These are phyloP conservation scores for Mola mola DNA, from an alignment of 2,113 vertebrate genomes.

Conservation along the genomic window DNA sequence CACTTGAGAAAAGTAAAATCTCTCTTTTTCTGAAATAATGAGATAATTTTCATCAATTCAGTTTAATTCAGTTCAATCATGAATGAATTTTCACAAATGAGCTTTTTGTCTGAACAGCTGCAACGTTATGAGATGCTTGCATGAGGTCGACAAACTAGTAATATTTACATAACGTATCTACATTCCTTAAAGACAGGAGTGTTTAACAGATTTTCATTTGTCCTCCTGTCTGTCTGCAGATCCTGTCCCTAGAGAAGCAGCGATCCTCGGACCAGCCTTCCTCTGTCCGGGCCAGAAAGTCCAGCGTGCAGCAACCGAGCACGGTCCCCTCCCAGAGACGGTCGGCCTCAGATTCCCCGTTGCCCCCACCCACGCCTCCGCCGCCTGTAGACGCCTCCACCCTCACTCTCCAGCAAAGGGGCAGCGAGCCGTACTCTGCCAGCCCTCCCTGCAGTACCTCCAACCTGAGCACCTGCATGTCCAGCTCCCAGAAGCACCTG, in stretches of 20 bases:
- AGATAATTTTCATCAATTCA: too few species aligned
- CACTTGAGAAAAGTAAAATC: too few species aligned
- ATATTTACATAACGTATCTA: too few species aligned
- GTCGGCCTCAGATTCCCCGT: slow-evolving; percentile 50
- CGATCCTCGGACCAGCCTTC: slow-evolving; percentile 86
- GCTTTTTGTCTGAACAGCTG: too few species aligned
- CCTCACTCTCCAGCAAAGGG: slow-evolving; percentile 66
- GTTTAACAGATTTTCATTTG: too few species aligned
- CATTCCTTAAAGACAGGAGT: too few species aligned
- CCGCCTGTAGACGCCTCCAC: slow-evolving; percentile 68
- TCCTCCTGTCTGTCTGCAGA: slow-evolving; percentile 67
- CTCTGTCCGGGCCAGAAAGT: slow-evolving; percentile 88
- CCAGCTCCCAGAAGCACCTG: slow-evolving; percentile 85
- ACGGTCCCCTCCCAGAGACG: slow-evolving; percentile 36
- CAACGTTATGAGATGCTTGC: too few species aligned
- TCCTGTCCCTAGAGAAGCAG: slow-evolving; percentile 89
- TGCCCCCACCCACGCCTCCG: slow-evolving; percentile 41
- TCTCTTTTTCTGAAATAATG: too few species aligned
- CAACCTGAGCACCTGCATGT: slow-evolving; percentile 80
- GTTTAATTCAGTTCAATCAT: too few species aligned
- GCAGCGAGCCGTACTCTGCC: slow-evolving; percentile 75
- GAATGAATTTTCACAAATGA: too few species aligned
- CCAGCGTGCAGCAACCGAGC: slow-evolving; percentile 61
- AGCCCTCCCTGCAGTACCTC: slow-evolving; percentile 84
- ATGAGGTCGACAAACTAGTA: too few species aligned